Evolutionary conservation across 2,888 invertebrate genomes (phyloP), one percentile per base, ranked within the genome.

Genomic region (Drosophila ustulata): DNA sequence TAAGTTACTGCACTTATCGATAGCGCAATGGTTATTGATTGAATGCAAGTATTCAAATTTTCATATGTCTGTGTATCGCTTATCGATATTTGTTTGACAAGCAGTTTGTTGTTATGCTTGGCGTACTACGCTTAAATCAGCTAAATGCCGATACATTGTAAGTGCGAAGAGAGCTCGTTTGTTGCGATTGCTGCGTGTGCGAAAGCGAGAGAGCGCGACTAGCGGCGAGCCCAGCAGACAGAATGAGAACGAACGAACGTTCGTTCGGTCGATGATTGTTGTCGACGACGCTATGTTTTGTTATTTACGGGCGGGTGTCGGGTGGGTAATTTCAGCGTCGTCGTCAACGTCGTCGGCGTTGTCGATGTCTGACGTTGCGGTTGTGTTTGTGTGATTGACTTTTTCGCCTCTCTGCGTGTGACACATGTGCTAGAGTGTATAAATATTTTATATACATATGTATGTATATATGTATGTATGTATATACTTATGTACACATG

Each of bases 291-390:
- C 55, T 47, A n/a, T 77, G 59, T 76, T 82, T 89, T 82, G 84
- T 86, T 82, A 88, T 80, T 87, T 86, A 77, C 82, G 88, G 80
- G 88, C 82, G 86, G 81, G 86, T 85, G 73, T 69, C 50, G 77
- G 71, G 77, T 65, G 65, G 77, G 47, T 53, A 55, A 55, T 56
- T 53, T 52, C 32, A 41, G 49, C 59, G 66, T 66, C 70, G 57
- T 66, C 13, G 47, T 59, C 55, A 55, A n/a, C 50, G 39, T 55
- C 57, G 39, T 45, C 37, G n/a, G 1, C 58, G 61, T 23, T 18
- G 61, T 49, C 63, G 59, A 61, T 45, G 32, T 41, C 66, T 66
- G 56, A 50, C 50, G 50, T 64, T 80, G 62, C 53, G 73, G 56
- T 66, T 71, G 86, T 81, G 43, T 75, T 67, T 50, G 80, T 79